Evolutionary conservation across 2,888 invertebrate species (phyloP).

Genomic region (Copidosoma aretas): DNA sequence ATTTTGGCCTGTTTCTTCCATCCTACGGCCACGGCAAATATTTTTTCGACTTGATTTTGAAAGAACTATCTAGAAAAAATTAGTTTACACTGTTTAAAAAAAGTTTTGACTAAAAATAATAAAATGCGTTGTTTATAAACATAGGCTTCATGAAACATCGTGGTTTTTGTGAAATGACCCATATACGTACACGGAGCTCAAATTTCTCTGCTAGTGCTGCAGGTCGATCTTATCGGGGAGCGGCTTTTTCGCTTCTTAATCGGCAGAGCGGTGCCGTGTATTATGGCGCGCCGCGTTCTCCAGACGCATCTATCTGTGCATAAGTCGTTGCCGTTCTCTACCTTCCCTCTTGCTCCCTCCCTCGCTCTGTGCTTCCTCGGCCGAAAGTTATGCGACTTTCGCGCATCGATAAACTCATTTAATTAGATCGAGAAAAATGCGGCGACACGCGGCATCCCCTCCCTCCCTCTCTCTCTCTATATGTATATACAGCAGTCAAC

Average conservation of each 20-base stretch:
- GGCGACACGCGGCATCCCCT: neutral
- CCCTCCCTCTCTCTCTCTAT: neutral
- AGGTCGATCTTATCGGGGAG: conserved; percentile 20
- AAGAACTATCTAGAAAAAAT: too few relatives aligned
- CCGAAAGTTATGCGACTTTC: conserved; percentile 31
- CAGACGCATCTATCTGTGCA: neutral
- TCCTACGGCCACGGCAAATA: too few relatives aligned
- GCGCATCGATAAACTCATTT: conserved; percentile 30
- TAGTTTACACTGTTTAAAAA: too few relatives aligned
- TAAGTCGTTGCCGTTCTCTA: neutral
- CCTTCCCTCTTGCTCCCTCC: neutral
- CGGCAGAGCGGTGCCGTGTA: conserved; percentile 1
- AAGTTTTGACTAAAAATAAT: too few relatives aligned
- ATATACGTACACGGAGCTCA: conserved; percentile 27
- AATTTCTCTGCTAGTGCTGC: conserved; percentile 23
- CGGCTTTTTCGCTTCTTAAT: conserved; percentile 38
- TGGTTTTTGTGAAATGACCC: too few relatives aligned
- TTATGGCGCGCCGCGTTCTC: neutral
- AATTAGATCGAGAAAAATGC: conserved; percentile 24
- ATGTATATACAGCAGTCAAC: neutral
- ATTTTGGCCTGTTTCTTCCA: too few relatives aligned
- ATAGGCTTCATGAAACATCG: too few relatives aligned
- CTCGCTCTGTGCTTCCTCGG: conserved; percentile 8
- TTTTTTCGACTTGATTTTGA: too few relatives aligned
- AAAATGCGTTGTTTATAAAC: too few relatives aligned